A percentile compares a stretch with the other conserved stretches of the same genome.
Evolutionary conservation across 2,888 invertebrate species (phyloP).

Genomic region (Barypeithes pellucidus): DNA sequence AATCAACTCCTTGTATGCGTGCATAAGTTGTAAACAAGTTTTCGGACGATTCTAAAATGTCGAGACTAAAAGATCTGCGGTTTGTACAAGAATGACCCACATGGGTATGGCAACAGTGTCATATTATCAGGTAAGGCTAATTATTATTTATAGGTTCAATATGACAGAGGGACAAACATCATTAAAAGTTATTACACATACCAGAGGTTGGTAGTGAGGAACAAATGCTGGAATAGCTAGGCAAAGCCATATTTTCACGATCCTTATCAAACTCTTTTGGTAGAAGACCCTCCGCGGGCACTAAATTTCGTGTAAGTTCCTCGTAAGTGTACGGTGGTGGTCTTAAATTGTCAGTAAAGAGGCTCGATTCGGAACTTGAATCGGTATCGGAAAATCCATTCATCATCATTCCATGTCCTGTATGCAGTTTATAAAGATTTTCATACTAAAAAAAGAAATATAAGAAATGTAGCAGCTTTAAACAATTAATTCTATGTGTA

Average conservation of each 20-base stretch:
- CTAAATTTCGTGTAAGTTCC: constrained; percentile 4
- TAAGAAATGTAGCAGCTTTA: no score
- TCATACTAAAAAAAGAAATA: not conserved
- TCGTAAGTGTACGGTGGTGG: constrained; percentile 15
- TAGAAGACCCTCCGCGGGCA: not conserved
- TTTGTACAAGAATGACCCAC: no score
- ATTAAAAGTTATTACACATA: not conserved
- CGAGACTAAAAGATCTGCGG: no score
- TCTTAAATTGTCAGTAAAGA: not conserved
- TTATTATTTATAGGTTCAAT: no score
- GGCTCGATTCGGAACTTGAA: not conserved
- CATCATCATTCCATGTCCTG: not conserved
- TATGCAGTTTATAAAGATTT: constrained; percentile 1
- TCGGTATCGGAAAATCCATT: not conserved
- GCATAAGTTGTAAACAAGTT: no score
- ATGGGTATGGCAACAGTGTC: no score
- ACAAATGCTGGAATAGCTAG: no score
- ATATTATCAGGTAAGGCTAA: no score
- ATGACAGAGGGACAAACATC: no score
- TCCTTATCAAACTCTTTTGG: not conserved
- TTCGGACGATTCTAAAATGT: no score
- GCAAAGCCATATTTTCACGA: not conserved
- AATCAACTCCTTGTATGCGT: no score
- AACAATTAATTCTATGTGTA: no score
- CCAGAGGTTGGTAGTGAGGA: not conserved